Evolutionary conservation across 2,797 vertebrate species (phyloP).

Genomic region (Threskiornis aethiopicus): DNA sequence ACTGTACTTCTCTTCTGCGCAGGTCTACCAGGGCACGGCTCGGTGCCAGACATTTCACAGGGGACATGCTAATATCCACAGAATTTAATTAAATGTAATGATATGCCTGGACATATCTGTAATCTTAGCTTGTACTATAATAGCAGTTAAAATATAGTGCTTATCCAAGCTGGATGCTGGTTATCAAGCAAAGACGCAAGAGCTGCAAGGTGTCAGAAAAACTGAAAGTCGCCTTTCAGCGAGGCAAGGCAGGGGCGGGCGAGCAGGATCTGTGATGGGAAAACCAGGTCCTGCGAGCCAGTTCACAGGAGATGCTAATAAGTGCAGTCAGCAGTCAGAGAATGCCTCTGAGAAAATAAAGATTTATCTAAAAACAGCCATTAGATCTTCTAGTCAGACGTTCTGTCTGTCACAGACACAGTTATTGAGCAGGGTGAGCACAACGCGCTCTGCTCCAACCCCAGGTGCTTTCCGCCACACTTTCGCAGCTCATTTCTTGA

Average conservation of each 20-base stretch:
- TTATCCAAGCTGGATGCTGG: background rate
- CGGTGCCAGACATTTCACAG: background rate
- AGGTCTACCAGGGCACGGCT: background rate
- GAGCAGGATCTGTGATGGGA: background rate
- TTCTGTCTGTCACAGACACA: background rate
- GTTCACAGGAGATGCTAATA: background rate
- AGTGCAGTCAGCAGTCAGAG: background rate
- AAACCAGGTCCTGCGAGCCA: background rate
- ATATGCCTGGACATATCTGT: background rate
- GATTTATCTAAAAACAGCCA: background rate
- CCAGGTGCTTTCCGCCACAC: background rate
- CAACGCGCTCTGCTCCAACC: background rate
- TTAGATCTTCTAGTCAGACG: background rate
- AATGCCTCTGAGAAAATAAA: background rate
- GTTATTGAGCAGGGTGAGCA: background rate
- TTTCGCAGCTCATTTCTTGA: background rate
- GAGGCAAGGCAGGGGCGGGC: background rate
- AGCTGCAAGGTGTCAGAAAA: background rate
- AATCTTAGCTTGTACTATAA: background rate
- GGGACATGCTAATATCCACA: background rate
- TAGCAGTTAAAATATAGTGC: background rate
- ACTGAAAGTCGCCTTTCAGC: fast-evolving
- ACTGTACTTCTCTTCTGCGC: background rate
- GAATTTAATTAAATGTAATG: background rate
- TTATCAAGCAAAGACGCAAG: background rate